Percentiles rank a stretch among this genome's conserved stretches.
phyloP scores from a whole-genome alignment of 2,113 vertebrate genomes.

The Dryoscopus gambensis region DNA sequence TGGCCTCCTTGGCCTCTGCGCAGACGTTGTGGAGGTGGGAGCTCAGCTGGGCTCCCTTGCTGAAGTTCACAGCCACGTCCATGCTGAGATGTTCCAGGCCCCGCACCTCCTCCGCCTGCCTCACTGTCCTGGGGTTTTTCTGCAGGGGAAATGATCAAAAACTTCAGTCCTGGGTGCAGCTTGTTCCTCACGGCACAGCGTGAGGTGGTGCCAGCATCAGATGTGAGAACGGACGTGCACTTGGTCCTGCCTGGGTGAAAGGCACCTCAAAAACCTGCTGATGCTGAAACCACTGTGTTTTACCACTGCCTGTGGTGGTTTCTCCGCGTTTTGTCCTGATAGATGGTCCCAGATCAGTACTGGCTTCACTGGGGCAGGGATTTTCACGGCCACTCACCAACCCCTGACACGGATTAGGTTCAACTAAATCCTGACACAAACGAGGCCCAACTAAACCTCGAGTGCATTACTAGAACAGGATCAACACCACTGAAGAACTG shows the following conservation, averaged over 20 bases:
- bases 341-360: neutral
- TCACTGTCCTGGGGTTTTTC: conserved; percentile 91
- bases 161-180: neutral
- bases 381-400: neutral
- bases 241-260: neutral
- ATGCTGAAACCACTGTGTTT: neutral
- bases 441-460: neutral
- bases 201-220: rapidly evolving
- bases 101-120: conserved; percentile 88
- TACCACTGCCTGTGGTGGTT: neutral
- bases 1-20: conserved; percentile 85
- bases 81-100: conserved; percentile 85
- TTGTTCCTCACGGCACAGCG: rapidly evolving
- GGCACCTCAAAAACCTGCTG: neutral
- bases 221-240: neutral
- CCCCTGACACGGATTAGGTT: neutral
- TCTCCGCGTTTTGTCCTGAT: neutral
- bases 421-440: neutral
- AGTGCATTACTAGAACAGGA: neutral
- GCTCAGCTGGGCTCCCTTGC: conserved; percentile 85
- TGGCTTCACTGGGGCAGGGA: neutral
- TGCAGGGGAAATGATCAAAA: neutral
- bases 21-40: conserved; percentile 90
- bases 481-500: neutral
- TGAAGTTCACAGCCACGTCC: conserved; percentile 88